phyloP scores from a whole-genome alignment of 2,113 vertebrate genomes.

The Perca fluviatilis region DNA sequence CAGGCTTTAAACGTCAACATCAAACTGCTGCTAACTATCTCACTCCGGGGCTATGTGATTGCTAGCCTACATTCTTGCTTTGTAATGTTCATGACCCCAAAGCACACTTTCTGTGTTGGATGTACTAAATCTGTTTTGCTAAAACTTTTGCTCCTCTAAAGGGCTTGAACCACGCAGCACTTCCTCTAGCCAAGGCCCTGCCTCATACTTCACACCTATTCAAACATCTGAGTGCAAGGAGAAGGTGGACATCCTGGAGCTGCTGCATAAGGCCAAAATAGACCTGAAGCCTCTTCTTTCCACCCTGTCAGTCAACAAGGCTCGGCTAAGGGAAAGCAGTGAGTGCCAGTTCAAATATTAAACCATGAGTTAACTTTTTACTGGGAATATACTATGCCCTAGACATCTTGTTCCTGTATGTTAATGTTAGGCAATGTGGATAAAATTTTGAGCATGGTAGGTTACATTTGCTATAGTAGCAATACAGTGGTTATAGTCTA shows the following conservation, averaged over 20 bases:
- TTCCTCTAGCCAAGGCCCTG: slow-evolving; percentile 90
- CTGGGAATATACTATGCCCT: neutral
- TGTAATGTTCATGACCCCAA: neutral
- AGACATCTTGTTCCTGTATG: neutral
- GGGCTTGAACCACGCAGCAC: slow-evolving; percentile 90
- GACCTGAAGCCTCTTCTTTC: slow-evolving; percentile 97
- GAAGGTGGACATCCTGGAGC: slow-evolving; percentile 98
- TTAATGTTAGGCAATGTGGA: neutral
- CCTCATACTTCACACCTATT: slow-evolving; percentile 96
- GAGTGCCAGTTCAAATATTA: slow-evolving; percentile 78
- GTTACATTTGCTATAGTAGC: neutral
- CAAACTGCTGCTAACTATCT: neutral
- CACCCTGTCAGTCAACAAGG: slow-evolving; percentile 96
- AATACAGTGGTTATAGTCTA: neutral
- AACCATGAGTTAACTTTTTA: neutral
- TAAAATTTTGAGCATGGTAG: neutral
- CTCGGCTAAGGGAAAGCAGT: slow-evolving; percentile 96
- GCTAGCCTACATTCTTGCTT: neutral
- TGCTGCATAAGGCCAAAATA: slow-evolving; percentile 98
- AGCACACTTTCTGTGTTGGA: neutral
- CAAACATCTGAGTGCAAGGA: slow-evolving; percentile 90
- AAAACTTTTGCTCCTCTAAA: slow-evolving; percentile 71
- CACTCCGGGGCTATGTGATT: neutral
- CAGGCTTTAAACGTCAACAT: neutral
- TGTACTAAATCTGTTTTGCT: slow-evolving; percentile 12